phyloP scores from a whole-genome alignment of 2,797 vertebrate species.

The Diplodus sargus region DNA sequence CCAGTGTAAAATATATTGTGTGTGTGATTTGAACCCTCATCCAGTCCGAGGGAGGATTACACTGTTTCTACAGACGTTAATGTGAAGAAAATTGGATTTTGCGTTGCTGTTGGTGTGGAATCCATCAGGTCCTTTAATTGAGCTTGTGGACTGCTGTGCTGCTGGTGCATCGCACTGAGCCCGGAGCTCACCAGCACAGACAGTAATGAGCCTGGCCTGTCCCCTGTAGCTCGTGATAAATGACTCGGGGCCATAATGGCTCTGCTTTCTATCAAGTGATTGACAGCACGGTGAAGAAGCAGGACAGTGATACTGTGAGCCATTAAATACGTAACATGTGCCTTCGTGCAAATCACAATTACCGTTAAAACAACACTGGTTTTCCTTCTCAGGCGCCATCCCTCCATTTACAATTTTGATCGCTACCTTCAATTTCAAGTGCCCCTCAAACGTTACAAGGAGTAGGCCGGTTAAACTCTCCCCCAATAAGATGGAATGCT shows the following conservation, averaged over 20 bases:
- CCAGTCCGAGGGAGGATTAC: conserved; percentile 10
- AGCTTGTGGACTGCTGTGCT: conserved; percentile 43
- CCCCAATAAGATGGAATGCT: too few species aligned
- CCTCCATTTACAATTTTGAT: too few species aligned
- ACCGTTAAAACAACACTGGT: not conserved
- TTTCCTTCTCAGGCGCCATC: too few species aligned
- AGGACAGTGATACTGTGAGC: conserved; percentile 10
- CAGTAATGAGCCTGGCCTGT: conserved; percentile 66
- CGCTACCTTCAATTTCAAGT: too few species aligned
- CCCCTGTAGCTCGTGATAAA: conserved; percentile 59
- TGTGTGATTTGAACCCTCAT: not conserved
- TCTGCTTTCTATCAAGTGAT: conserved; percentile 51
- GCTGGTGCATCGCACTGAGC: conserved; percentile 34
- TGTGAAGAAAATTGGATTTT: conserved; percentile 13
- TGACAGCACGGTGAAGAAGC: conserved; percentile 49
- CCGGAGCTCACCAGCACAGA: conserved; percentile 46
- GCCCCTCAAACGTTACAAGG: too few species aligned
- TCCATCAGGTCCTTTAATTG: conserved; percentile 54
- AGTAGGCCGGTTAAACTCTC: too few species aligned
- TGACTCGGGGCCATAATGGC: conserved; percentile 48
- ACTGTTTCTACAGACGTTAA: conserved; percentile 5
- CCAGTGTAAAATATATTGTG: not conserved
- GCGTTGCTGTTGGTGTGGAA: conserved; percentile 13
- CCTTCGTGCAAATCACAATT: conserved; percentile 5
- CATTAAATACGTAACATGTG: not conserved